phyloP scores from a whole-genome alignment of 2,113 vertebrate species.

The Nanorana parkeri region DNA sequence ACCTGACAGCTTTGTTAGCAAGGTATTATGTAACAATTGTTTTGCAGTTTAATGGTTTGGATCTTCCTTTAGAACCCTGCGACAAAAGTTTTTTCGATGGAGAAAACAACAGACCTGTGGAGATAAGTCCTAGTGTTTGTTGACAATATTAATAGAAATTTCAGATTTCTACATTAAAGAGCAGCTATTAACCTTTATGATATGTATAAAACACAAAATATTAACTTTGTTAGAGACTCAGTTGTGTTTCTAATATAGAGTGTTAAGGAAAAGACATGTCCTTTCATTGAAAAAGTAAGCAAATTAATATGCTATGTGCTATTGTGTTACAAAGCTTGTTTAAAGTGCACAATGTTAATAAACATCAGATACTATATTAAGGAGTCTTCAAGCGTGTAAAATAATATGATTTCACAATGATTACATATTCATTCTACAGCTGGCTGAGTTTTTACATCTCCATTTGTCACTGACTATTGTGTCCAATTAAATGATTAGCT shows the following conservation, averaged over 20 bases:
- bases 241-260: not conserved
- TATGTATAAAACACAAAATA: too few relatives aligned
- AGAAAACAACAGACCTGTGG: too few relatives aligned
- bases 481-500: slow-evolving; percentile 99
- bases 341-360: slow-evolving; percentile 81
- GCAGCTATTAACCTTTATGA: too few relatives aligned
- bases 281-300: slow-evolving; percentile 32
- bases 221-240: not conserved
- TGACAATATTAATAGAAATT: too few relatives aligned
- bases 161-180: too few relatives aligned
- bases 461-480: slow-evolving; percentile 99
- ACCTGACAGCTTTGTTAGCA: too few relatives aligned
- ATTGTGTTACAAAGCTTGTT: slow-evolving; percentile 69
- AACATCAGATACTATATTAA: slow-evolving; percentile 95
- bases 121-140: too few relatives aligned
- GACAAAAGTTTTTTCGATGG: too few relatives aligned
- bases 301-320: slow-evolving; percentile 49
- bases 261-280: not conserved
- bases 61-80: too few relatives aligned
- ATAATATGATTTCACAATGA: slow-evolving; percentile 99
- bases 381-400: slow-evolving; percentile 98
- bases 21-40: too few relatives aligned
- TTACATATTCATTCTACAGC: slow-evolving; percentile 99
- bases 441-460: slow-evolving; percentile 99
- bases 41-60: too few relatives aligned